Percentiles rank a stretch among this genome's conserved stretches.
Conservation (phyloP, 2,113 vertebrate species). For the Scopus umbretta region DNA sequence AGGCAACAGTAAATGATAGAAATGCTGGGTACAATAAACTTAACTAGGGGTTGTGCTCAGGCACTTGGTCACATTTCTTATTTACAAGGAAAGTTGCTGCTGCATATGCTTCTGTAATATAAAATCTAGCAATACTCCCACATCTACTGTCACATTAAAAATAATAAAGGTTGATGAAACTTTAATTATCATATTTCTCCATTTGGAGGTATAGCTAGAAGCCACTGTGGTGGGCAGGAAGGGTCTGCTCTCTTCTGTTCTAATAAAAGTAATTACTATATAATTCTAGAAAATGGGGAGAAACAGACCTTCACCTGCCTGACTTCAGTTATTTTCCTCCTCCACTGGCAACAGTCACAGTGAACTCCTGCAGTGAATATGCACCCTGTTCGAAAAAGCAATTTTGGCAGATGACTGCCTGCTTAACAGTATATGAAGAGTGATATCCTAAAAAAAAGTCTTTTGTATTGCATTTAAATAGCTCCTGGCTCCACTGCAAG, state of each 20-base stretch:
- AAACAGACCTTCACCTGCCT: not conserved
- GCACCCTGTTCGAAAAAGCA: not conserved
- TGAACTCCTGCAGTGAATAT: not conserved
- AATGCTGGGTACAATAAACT: not conserved
- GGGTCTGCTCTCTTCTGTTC: not conserved
- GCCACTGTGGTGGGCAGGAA: not conserved
- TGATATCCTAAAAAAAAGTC: not conserved
- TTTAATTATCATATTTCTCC: not conserved
- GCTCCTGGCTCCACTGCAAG: not conserved
- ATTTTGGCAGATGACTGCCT: not conserved
- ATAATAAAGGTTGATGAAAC: constrained; percentile 4
- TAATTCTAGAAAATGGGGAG: not conserved
- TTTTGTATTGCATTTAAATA: not conserved
- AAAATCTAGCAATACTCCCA: not conserved
- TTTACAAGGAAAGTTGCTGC: not conserved
- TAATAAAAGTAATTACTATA: not conserved
- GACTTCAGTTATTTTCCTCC: not conserved
- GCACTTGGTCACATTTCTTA: not conserved
- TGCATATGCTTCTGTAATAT: not conserved
- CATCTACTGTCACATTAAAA: constrained; percentile 12
- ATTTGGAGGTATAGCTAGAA: constrained; percentile 3
- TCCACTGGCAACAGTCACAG: not conserved
- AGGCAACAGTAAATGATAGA: not conserved
- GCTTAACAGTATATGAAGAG: not conserved
- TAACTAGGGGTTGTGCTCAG: not conserved